Evolutionary conservation across 2,113 vertebrate genomes (phyloP).

Genomic region (Triplophysa tibetana): DNA sequence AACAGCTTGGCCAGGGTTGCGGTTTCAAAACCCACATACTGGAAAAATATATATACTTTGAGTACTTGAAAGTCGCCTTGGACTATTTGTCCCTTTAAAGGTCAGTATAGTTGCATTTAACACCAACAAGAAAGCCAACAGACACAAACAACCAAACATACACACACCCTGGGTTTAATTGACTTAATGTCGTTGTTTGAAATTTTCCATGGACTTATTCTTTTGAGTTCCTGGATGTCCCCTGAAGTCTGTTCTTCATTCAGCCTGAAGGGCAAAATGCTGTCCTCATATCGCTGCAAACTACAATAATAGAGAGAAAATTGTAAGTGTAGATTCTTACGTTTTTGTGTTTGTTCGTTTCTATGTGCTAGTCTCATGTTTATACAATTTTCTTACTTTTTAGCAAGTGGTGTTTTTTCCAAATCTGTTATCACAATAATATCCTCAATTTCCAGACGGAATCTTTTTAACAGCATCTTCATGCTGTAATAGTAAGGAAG

Average conservation of each 20-base stretch:
- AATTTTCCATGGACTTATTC: constrained; percentile 64
- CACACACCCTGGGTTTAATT: constrained; percentile 67
- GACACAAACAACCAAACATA: constrained; percentile 7
- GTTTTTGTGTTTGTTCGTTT: not conserved
- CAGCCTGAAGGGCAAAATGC: constrained; percentile 68
- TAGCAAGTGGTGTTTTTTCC: constrained; percentile 64
- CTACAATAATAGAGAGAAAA: constrained; percentile 48
- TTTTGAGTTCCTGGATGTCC: constrained; percentile 46
- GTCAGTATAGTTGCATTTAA: not conserved
- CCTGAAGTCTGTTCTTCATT: constrained; percentile 62
- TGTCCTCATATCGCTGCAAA: constrained; percentile 69
- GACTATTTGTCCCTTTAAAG: not conserved
- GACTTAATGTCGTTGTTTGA: constrained; percentile 70
- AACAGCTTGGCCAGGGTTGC: no score
- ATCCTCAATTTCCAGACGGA: constrained; percentile 72
- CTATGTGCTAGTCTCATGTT: not conserved
- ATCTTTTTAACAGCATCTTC: constrained; percentile 66
- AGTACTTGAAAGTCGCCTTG: no score
- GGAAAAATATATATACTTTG: no score
- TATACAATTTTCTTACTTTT: constrained; percentile 58
- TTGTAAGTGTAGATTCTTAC: no score
- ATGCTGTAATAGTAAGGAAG: constrained; percentile 60
- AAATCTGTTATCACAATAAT: constrained; percentile 75
- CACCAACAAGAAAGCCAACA: not conserved
- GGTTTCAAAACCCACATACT: no score